Evolutionary conservation across 2,888 invertebrate species (phyloP).

Genomic region (Acleris emargana): DNA sequence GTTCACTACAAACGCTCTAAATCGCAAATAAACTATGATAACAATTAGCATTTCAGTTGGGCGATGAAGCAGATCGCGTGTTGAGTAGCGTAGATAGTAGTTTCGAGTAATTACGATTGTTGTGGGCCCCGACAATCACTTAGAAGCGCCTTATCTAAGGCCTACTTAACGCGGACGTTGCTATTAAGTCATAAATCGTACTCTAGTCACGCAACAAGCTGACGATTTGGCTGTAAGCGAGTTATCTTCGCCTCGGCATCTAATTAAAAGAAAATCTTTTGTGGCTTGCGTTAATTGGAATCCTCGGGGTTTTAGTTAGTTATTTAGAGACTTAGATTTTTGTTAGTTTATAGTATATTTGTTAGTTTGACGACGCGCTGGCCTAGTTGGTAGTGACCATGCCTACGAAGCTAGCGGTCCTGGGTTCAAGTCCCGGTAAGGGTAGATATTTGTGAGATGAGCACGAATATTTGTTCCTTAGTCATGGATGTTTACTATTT

Average conservation of each 20-base stretch:
- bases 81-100: conserved; percentile 72
- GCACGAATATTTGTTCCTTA: too few species aligned
- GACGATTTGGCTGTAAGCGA: conserved; percentile 55
- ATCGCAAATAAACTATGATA: conserved; percentile 46
- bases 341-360: too few species aligned
- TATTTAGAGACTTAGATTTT: too few species aligned
- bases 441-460: too few species aligned
- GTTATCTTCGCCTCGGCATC: conserved; percentile 74
- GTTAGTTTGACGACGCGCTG: too few species aligned
- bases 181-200: conserved; percentile 83
- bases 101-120: conserved; percentile 83
- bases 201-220: conserved; percentile 66
- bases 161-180: conserved; percentile 79
- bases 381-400: too few species aligned
- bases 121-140: conserved; percentile 83
- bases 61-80: conserved; percentile 79
- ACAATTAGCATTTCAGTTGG: conserved; percentile 74
- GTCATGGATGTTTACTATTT: too few species aligned
- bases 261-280: conserved; percentile 70
- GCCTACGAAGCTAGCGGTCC: too few species aligned
- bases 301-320: conserved; percentile 17
- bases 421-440: too few species aligned
- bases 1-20: too few species aligned
- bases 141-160: conserved; percentile 82
- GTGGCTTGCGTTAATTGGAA: conserved; percentile 42